phyloP scores from a whole-genome alignment of 1,140 invertebrate genomes.

The Lepidotrigona ventralis region DNA sequence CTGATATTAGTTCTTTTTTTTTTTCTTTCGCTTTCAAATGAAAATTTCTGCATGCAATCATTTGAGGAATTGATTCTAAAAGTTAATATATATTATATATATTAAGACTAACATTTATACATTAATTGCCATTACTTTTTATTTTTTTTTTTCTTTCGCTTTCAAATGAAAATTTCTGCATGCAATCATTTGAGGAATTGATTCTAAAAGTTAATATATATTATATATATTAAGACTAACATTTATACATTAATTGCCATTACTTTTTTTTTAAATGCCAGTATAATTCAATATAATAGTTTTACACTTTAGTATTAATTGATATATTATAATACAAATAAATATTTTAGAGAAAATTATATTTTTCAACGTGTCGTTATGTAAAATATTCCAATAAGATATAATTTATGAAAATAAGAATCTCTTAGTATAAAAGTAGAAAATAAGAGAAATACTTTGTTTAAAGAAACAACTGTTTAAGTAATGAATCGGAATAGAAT shows the following conservation, averaged over 20 bases:
- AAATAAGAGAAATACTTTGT: constrained; percentile 8
- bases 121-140: not conserved
- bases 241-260: not conserved
- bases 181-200: not conserved
- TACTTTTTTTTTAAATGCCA: not conserved
- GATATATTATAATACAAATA: not conserved
- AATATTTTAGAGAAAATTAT: not conserved
- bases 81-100: not conserved
- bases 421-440: not conserved
- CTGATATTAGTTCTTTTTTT: not conserved
- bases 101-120: not conserved
- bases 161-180: no score
- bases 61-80: not conserved
- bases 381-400: not conserved
- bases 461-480: constrained; percentile 1
- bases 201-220: not conserved
- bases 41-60: not conserved
- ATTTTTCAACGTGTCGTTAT: not conserved
- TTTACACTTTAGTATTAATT: not conserved
- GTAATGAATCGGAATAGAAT: constrained; percentile 30
- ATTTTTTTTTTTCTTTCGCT: not conserved
- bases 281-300: not conserved
- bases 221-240: not conserved
- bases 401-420: constrained; percentile 3
- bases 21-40: no score